Conservation (phyloP, 1,140 invertebrate genomes). For the Zaprionus davidi region DNA sequence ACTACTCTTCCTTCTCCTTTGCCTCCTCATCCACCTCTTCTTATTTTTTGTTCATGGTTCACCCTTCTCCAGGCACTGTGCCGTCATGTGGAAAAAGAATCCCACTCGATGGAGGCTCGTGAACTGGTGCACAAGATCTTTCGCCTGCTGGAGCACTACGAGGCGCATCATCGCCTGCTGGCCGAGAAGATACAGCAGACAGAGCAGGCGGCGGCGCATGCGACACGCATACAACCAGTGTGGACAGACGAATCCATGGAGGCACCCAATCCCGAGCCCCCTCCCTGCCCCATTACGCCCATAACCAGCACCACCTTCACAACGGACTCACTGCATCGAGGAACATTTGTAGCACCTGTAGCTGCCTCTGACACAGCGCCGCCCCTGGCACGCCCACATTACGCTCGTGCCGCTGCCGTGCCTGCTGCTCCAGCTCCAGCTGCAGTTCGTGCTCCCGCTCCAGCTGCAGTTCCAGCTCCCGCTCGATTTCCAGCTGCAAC, state of each 20-base stretch:
- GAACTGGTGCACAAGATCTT: constrained; percentile 69
- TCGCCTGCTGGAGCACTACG: constrained; percentile 66
- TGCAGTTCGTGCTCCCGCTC: not conserved
- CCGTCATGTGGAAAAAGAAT: constrained; percentile 50
- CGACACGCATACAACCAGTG: constrained; percentile 48
- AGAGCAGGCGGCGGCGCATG: constrained; percentile 52
- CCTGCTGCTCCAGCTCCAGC: not conserved
- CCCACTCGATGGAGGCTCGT: constrained; percentile 55
- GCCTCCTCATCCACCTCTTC: too few relatives aligned
- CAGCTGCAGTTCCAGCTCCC: not conserved
- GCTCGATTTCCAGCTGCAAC: too few relatives aligned
- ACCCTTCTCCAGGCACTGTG: constrained; percentile 43
- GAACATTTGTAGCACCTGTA: not conserved
- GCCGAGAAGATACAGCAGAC: constrained; percentile 63
- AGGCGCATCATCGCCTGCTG: constrained; percentile 58
- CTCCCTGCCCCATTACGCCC: not conserved
- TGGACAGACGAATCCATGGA: constrained; percentile 28
- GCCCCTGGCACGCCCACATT: not conserved
- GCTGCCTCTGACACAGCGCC: not conserved
- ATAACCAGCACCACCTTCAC: not conserved
- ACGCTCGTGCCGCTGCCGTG: not conserved
- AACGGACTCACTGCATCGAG: not conserved
- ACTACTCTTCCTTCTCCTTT: too few relatives aligned
- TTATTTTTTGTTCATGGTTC: too few relatives aligned
- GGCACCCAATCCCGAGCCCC: not conserved